Evolutionary conservation across 2,797 vertebrate genomes (phyloP), one percentile per base, ranked within the genome.

Genomic region (Phataginus tricuspis): DNA sequence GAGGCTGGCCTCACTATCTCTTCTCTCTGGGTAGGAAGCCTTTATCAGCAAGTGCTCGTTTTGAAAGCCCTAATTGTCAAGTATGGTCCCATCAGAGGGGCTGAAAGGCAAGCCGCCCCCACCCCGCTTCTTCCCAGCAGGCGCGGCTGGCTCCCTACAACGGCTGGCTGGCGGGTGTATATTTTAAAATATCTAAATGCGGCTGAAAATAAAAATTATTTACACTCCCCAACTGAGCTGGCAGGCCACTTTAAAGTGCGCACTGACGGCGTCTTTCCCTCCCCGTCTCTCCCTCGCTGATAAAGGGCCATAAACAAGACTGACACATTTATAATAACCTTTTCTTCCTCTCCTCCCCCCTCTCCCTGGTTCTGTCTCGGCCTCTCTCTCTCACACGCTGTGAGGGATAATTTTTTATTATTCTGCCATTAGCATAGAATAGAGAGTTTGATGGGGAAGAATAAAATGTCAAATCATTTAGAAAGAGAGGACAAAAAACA

Each of bases 261-360:
- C 2, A 0, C 93, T 96, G 96, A 97, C 27, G 1, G 97, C 45
- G 92, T 93, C 98, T 98, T 93, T 98, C 97, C 96, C 98, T 91
- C 92, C 91, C 91, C 53, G 23, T 25, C 49, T 97, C 97, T 97
- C 6, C 7, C 95, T 96, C 37, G 92, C 98, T 98, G 98, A 98
- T 98, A 98, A 98, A 98, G 97, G 97, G 74, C 98, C 96, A 97
- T 98, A 98, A 98, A 98, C 98, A 97, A 98, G 89, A 95, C 90
- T 97, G 98, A 98, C 98, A 98, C 97, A 96, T 98, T 98, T 98
- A 98, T 98, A 98, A 98, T 98, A 98, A 98, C 98, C 97, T 98
- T 98, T 92, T 97, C 91, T 97, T 97, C 97, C 94, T 95, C 94
- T 95, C 96, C n/a, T 87, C 97, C 96, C 97, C 96, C 98, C 97